Evolutionary conservation across 2,113 vertebrate genomes (phyloP).

Genomic region (Oceanodroma tethys): DNA sequence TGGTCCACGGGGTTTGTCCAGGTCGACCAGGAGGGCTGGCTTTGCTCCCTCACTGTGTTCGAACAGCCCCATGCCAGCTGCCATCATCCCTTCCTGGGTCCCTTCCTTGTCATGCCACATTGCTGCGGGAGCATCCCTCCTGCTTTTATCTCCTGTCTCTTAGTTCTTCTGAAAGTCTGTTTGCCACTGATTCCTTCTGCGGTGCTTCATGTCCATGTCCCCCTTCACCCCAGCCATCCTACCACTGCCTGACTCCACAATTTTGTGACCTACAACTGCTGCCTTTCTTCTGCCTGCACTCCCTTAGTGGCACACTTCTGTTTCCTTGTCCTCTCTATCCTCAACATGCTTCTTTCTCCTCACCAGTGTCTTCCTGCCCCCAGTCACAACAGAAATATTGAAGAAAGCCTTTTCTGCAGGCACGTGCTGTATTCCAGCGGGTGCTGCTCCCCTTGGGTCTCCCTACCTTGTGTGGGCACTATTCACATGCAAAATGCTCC

Average conservation of each 20-base stretch:
- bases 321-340: background rate
- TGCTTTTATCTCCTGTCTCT: background rate
- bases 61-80: rapidly evolving
- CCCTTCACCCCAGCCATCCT: background rate
- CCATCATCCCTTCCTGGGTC: background rate
- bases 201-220: background rate
- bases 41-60: background rate
- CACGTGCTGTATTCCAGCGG: background rate
- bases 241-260: background rate
- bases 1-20: rapidly evolving
- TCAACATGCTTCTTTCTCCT: background rate
- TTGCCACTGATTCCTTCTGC: background rate
- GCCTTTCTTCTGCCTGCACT: background rate
- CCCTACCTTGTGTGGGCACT: rapidly evolving
- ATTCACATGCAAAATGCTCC: background rate
- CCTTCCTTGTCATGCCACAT: rapidly evolving
- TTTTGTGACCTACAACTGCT: background rate
- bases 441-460: background rate
- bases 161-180: background rate
- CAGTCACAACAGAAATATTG: background rate
- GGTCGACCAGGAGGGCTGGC: background rate
- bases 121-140: background rate
- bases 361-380: background rate
- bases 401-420: background rate
- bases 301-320: background rate